These are phyloP conservation scores for Neosilurus hyrtlii DNA, from an alignment of 2,797 vertebrate genomes.

Conservation along the genomic window DNA sequence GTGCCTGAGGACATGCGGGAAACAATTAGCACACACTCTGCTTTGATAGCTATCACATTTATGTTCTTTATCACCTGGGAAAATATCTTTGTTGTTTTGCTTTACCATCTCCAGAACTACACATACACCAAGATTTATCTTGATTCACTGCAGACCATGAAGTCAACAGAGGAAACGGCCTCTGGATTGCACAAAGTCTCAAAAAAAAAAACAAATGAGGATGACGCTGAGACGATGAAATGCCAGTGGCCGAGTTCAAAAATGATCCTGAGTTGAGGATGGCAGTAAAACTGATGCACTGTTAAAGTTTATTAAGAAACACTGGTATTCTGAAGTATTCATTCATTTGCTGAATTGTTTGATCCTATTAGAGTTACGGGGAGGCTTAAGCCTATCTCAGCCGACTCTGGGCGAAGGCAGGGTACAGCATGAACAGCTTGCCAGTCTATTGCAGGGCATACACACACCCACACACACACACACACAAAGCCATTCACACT, in stretches of 20 bases:
- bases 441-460: no score
- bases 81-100: slow-evolving; percentile 13
- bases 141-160: slow-evolving; percentile 4
- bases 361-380: no score
- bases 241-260: slow-evolving; percentile 25
- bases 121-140: slow-evolving; percentile 12
- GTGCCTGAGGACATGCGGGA: slow-evolving; percentile 32
- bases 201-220: background rate
- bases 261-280: slow-evolving; percentile 6
- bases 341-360: no score
- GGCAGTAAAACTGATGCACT: slow-evolving; percentile 38
- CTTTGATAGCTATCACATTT: slow-evolving; percentile 42
- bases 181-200: slow-evolving; percentile 10
- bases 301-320: slow-evolving; percentile 50
- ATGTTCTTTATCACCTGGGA: slow-evolving; percentile 35
- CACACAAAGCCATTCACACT: no score
- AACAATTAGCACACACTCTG: slow-evolving; percentile 36
- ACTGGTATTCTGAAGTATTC: no score
- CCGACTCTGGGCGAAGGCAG: no score
- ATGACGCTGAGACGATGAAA: slow-evolving; percentile 23
- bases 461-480: no score
- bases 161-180: slow-evolving; percentile 22
- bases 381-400: no score
- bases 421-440: no score
- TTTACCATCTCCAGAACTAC: slow-evolving; percentile 22